Conservation (phyloP, 2,113 vertebrate genomes). For the Sciurus niger region DNA sequence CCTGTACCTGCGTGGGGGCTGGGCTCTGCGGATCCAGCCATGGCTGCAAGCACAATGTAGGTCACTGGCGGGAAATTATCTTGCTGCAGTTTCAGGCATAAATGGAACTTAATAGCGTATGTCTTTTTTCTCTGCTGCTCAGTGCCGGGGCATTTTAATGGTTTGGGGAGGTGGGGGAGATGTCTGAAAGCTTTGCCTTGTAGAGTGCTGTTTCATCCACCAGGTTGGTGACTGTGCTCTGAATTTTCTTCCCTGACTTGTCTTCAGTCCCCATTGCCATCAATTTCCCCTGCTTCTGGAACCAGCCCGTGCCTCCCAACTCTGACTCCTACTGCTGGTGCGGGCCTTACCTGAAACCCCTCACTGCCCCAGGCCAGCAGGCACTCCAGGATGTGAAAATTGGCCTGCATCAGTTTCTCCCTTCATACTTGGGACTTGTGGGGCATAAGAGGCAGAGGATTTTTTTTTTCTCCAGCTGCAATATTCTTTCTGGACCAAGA, state of each 20-base stretch:
- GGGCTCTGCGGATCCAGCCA: neutral
- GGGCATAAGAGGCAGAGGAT: neutral
- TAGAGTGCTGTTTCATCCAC: neutral
- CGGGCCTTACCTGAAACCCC: neutral
- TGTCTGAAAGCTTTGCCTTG: slow-evolving; percentile 43
- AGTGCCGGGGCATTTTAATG: slow-evolving; percentile 51
- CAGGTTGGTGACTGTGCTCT: neutral
- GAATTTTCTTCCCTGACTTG: neutral
- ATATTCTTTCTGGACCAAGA: slow-evolving; percentile 3
- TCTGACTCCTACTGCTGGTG: neutral
- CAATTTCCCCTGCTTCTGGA: neutral
- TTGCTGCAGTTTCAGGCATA: slow-evolving; percentile 65
- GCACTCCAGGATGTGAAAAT: neutral
- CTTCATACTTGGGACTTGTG: neutral
- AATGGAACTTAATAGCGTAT: slow-evolving; percentile 62
- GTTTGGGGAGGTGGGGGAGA: neutral
- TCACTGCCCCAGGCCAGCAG: neutral
- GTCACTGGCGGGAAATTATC: slow-evolving; percentile 55
- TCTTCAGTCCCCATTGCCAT: neutral
- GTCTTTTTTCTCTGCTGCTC: slow-evolving; percentile 35
- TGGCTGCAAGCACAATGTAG: slow-evolving; percentile 17
- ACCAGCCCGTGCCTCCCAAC: neutral
- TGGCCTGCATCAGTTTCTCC: neutral
- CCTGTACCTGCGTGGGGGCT: neutral
- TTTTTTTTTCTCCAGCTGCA: neutral